Base-by-base conservation (phyloP, 2,888 invertebrate genomes). In the Dynastes hyllus region DNA sequence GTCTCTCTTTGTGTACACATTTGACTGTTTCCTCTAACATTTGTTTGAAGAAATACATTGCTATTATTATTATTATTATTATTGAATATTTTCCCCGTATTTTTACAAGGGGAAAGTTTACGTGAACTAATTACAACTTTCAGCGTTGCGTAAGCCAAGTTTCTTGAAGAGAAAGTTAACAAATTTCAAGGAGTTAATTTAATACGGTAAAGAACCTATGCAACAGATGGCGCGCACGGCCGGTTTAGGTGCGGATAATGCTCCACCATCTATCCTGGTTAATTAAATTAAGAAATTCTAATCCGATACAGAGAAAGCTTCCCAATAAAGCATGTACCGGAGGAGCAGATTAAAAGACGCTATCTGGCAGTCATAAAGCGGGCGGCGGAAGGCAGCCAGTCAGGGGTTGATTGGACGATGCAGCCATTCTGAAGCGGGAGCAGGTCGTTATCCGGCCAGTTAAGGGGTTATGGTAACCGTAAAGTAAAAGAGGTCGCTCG, bases 341-440 rank as follows among this genome's bases (percentile, higher is more conserved):
- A 32, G 37, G 27, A 67, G 78, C 67, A 83, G 84, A 84, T 85
- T 84, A 84, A 84, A 85, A 83, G 81, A 78, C 83, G 82, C 84
- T 82, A 78, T 81, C 29, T 81, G 81, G 79, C 82, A 73, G 81
- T 67, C 29, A 29, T 29, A 63, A 83, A 83, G 81, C 22, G 55
- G 55, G 55, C 81, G 81, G 79, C 79, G 82, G 82, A 82, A 82
- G 81, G 75, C 81, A 81, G 83, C 82, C 81, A 84, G 63, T 29
- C 63, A 29, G 63, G 63, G 83, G 83, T 82, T 84, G 86, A 86
- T 86, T 85, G 85, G 85, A 86, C 85, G 84, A 84, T 85, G 84
- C 83, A 84, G 85, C 85, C 84, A 85, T 86, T 85, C 84, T 84
- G 84, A 84, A 85, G 85, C 84, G 84, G 81, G 84, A 86, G 85